Conservation (phyloP, 2,797 vertebrate genomes). For the Phaenicophaeus curvirostris region DNA sequence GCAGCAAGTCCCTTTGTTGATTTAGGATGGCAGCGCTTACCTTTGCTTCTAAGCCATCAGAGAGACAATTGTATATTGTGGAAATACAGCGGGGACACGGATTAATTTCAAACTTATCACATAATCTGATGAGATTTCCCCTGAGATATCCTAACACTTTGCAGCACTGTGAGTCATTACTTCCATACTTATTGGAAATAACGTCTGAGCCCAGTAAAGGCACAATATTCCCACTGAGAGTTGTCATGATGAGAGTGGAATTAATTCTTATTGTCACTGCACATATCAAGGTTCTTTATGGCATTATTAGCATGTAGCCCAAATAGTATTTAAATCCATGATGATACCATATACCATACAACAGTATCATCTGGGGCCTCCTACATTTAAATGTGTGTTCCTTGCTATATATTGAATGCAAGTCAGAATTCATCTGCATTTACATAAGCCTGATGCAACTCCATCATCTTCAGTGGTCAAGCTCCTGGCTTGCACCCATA, state of each 20-base stretch:
- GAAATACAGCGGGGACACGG: slow-evolving; percentile 46
- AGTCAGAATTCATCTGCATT: not conserved
- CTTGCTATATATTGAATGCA: accelerated
- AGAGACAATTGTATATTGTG: slow-evolving; percentile 51
- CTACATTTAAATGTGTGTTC: not conserved
- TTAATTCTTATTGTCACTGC: slow-evolving; percentile 50
- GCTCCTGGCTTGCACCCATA: not conserved
- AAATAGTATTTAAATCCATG: slow-evolving; percentile 23
- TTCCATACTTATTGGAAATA: slow-evolving; percentile 80
- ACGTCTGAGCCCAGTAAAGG: slow-evolving; percentile 61
- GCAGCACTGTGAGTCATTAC: slow-evolving; percentile 65
- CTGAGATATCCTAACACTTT: slow-evolving; percentile 55
- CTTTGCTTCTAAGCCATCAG: slow-evolving; percentile 27
- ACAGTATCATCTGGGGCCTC: not conserved
- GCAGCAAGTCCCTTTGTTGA: not conserved
- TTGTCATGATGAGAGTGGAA: slow-evolving; percentile 48
- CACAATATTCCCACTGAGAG: slow-evolving; percentile 56
- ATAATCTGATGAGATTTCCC: slow-evolving; percentile 76
- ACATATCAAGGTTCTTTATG: not conserved
- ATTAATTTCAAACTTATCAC: slow-evolving; percentile 78
- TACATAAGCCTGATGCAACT: not conserved
- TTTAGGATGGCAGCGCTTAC: slow-evolving; percentile 18
- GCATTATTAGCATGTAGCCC: slow-evolving; percentile 20
- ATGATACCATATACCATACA: not conserved
- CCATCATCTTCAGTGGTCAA: not conserved